Evolutionary conservation across 2,797 vertebrate genomes (phyloP).

Genomic region (Eidolon dupreanum): DNA sequence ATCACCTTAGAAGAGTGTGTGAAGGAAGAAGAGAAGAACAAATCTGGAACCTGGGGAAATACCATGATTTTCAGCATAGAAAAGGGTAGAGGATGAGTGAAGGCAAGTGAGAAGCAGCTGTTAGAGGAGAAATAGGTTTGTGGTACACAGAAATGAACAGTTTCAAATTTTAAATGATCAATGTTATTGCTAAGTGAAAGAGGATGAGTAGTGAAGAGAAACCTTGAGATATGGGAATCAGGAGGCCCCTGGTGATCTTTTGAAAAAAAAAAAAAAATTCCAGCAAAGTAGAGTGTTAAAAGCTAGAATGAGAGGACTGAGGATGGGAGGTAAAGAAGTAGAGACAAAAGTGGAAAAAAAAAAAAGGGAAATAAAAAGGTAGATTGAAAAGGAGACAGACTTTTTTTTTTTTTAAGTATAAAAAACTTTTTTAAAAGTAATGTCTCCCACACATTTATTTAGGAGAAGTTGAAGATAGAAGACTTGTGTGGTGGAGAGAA

Average conservation of each 20-base stretch:
- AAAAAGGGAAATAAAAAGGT: background rate
- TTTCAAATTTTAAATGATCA: background rate
- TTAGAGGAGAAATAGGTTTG: background rate
- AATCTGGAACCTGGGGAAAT: background rate
- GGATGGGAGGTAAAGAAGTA: background rate
- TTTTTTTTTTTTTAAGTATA: background rate
- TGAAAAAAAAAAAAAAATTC: slow-evolving; percentile 27
- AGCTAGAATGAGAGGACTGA: background rate
- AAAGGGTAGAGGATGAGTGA: background rate
- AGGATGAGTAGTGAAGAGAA: background rate
- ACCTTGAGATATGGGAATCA: background rate
- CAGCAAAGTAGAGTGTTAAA: background rate
- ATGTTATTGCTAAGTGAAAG: background rate
- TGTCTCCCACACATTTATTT: background rate
- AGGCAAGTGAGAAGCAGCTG: background rate
- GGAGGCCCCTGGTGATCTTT: background rate
- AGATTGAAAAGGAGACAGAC: background rate
- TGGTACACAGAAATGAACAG: background rate
- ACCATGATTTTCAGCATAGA: background rate
- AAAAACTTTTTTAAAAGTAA: background rate
- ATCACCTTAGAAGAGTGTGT: background rate
- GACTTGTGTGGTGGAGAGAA: background rate
- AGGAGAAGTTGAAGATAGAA: background rate
- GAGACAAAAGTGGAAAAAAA: background rate
- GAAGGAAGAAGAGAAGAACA: background rate